Conservation (phyloP, 2,113 vertebrate genomes). For the Gobio gobio region DNA sequence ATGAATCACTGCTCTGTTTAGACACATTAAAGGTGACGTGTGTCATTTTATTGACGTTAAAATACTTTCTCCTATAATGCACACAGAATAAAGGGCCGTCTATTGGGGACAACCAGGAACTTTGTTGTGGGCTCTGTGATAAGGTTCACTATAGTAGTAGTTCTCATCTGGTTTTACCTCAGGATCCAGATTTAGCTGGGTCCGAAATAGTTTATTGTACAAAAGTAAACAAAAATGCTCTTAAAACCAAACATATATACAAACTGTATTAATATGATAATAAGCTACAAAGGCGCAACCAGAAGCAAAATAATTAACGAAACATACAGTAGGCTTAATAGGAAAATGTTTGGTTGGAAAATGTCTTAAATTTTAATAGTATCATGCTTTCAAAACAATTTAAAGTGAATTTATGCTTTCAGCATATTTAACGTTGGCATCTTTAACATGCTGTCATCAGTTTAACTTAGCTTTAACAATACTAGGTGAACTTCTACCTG, state of each 20-base stretch:
- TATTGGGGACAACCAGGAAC: background rate
- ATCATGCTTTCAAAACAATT: background rate
- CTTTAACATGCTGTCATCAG: background rate
- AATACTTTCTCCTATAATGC: too few relatives aligned
- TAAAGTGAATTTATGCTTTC: background rate
- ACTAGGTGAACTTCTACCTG: background rate
- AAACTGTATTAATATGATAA: background rate
- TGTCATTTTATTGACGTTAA: background rate
- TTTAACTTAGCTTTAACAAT: background rate
- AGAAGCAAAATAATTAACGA: background rate
- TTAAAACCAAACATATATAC: background rate
- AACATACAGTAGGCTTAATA: background rate
- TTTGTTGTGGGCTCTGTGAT: background rate
- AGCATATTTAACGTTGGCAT: background rate
- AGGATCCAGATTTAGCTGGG: background rate
- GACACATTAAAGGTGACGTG: constrained; percentile 2
- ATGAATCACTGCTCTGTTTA: background rate
- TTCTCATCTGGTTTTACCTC: background rate
- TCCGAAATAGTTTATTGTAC: background rate
- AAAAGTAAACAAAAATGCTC: background rate
- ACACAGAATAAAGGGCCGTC: background rate
- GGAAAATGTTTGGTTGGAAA: background rate
- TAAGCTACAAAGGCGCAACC: background rate
- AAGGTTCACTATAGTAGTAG: too few relatives aligned
- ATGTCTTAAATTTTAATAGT: background rate